phyloP scores from a whole-genome alignment of 92 coral and sea anemone genomes.

The Siderastrea radians region DNA sequence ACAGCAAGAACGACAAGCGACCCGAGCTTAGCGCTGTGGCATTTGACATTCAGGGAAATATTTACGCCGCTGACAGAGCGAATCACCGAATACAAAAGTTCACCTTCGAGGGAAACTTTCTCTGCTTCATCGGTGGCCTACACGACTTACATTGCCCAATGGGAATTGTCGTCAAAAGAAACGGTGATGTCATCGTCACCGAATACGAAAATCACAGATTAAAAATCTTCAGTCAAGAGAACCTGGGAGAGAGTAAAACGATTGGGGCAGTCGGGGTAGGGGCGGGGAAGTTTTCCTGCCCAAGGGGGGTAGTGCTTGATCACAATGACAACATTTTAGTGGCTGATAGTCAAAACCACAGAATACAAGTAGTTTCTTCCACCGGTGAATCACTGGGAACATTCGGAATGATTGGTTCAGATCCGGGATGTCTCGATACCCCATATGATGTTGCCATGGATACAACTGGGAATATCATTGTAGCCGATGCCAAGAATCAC shows the following conservation, averaged over 20 bases:
- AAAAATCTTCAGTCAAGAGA: conserved; percentile 78
- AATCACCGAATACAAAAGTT: conserved; percentile 93
- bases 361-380: conserved; percentile 82
- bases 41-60: conserved; percentile 66
- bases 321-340: conserved; percentile 82
- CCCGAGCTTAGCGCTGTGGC: conserved; percentile 90
- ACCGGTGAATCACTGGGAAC: conserved; percentile 81
- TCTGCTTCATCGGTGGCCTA: conserved; percentile 87
- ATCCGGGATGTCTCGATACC: conserved; percentile 86
- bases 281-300: conserved; percentile 84
- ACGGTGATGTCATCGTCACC: conserved; percentile 85
- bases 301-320: conserved; percentile 91
- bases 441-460: conserved; percentile 90
- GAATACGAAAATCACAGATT: conserved; percentile 86
- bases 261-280: conserved; percentile 90
- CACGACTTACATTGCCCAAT: conserved; percentile 83
- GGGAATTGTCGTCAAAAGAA: conserved; percentile 84
- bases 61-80: conserved; percentile 90
- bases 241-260: conserved; percentile 46
- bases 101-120: conserved; percentile 83
- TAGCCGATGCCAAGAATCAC: conserved; percentile 94
- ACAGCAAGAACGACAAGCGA: conserved; percentile 88
- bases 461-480: conserved; percentile 79
- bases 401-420: conserved; percentile 87
- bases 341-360: conserved; percentile 95